A percentile compares a stretch with the other conserved stretches of the same genome.
phyloP scores from a whole-genome alignment of 2,888 invertebrate species.

The Lepidocyrtoides sp. region DNA sequence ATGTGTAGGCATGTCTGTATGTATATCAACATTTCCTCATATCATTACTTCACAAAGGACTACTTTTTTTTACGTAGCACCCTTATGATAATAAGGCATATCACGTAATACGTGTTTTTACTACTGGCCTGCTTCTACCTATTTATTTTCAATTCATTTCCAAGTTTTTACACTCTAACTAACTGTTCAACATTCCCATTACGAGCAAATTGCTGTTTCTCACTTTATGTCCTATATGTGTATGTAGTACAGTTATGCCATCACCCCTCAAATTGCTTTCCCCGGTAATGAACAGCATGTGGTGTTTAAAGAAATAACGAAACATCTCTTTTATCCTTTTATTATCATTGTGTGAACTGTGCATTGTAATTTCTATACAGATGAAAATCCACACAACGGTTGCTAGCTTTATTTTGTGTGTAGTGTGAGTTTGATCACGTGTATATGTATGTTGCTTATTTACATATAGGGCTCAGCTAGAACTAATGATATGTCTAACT shows the following conservation, averaged over 20 bases:
- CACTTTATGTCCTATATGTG: neutral
- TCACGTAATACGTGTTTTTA: neutral
- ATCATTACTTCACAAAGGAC: neutral
- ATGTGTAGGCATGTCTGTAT: neutral
- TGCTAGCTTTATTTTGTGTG: neutral
- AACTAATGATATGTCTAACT: too few species aligned
- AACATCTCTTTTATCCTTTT: neutral
- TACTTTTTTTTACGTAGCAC: neutral
- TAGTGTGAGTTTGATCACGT: neutral
- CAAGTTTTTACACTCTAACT: neutral
- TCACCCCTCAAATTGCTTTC: neutral
- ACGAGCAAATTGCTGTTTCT: neutral
- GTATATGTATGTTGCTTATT: neutral
- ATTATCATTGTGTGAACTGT: neutral
- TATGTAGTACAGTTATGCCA: neutral
- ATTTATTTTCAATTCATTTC: neutral
- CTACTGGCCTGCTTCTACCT: neutral
- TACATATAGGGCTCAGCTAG: too few species aligned
- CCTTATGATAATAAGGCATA: neutral
- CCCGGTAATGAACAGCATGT: neutral
- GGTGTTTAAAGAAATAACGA: constrained; percentile 20
- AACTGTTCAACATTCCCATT: neutral
- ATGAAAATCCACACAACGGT: neutral
- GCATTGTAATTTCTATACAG: neutral
- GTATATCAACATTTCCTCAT: too few species aligned